Evolutionary conservation across 2,888 invertebrate species (phyloP).

Genomic region (Eupithecia subumbrata): DNA sequence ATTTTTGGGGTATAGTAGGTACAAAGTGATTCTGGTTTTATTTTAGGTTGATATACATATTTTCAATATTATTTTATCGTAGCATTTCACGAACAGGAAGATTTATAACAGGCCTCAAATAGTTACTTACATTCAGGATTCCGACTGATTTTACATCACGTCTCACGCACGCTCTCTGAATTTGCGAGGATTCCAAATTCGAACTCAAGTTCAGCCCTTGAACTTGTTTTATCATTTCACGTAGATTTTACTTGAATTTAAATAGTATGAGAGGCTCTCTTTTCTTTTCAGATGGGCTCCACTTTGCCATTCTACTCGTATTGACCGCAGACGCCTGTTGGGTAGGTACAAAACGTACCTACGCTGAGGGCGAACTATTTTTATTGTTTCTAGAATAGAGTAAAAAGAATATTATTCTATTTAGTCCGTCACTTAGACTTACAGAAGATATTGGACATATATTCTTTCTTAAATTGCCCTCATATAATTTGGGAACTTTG

Average conservation of each 20-base stretch:
- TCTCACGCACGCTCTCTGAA: slow-evolving; percentile 14
- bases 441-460: no score
- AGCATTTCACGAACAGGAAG: neutral
- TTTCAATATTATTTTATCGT: neutral
- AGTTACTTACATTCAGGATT: slow-evolving; percentile 18
- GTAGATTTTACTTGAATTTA: neutral
- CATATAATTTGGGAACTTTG: no score
- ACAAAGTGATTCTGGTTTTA: neutral
- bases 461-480: no score
- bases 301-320: neutral
- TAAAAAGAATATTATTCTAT: no score
- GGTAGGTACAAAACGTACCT: neutral
- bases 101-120: slow-evolving; percentile 10
- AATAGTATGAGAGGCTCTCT: neutral
- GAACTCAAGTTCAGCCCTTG: neutral
- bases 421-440: no score
- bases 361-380: neutral
- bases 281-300: neutral
- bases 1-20: neutral
- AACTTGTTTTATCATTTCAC: neutral
- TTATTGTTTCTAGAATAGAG: neutral
- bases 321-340: neutral
- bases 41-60: neutral
- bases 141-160: slow-evolving; percentile 15
- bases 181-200: neutral